Evolutionary conservation across 2,888 invertebrate species (phyloP).

Genomic region (Cantharis nigra): DNA sequence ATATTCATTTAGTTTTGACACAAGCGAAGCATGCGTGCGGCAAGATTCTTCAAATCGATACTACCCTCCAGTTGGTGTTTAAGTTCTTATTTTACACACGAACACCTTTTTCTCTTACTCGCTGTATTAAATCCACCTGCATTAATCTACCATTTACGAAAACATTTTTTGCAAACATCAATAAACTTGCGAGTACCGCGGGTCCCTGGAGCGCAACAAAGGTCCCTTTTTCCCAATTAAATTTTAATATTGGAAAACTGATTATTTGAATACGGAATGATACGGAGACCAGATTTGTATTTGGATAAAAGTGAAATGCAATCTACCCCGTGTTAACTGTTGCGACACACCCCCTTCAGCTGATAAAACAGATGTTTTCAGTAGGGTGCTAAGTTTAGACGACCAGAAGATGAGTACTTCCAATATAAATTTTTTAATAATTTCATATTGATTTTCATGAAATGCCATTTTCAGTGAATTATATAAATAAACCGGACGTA

Average conservation of each 20-base stretch:
- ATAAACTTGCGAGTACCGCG: not conserved
- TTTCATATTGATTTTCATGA: not conserved
- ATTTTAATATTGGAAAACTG: not conserved
- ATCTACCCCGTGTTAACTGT: not conserved
- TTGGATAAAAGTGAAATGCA: not conserved
- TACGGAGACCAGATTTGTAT: not conserved
- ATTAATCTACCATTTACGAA: not conserved
- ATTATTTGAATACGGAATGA: not conserved
- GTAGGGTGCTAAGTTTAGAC: slow-evolving; percentile 11
- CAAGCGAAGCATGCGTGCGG: slow-evolving; percentile 38
- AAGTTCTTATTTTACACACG: slow-evolving; percentile 23
- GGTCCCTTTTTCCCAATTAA: not conserved
- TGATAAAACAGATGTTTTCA: slow-evolving; percentile 24
- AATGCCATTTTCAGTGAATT: not conserved
- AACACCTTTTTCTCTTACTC: slow-evolving; percentile 28
- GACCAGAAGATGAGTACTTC: not conserved
- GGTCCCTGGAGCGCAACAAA: not conserved
- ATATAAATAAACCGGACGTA: not conserved
- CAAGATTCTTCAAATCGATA: slow-evolving; percentile 34
- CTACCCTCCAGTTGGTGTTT: slow-evolving; percentile 25
- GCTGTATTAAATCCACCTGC: not conserved
- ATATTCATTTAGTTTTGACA: slow-evolving; percentile 35
- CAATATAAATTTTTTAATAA: not conserved
- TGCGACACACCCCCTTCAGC: slow-evolving; percentile 25
- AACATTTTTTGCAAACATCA: not conserved